Base-by-base conservation (phyloP, 2,888 invertebrate genomes). In the Pardosa pseudoannulata region DNA sequence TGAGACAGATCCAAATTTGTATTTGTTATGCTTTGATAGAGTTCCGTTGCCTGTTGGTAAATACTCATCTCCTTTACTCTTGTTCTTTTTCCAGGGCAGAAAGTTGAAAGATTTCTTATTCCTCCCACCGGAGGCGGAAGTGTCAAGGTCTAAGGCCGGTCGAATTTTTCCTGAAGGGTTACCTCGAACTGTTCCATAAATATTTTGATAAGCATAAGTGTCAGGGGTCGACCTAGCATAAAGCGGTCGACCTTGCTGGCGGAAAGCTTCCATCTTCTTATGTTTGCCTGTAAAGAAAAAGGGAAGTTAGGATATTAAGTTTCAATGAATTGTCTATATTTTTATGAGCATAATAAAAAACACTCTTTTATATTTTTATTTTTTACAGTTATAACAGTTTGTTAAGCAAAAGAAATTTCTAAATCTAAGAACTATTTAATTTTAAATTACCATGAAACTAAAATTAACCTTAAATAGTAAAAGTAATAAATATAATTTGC, bases 1-100 rank as follows among this genome's bases (percentile, higher is more conserved):
- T n/a, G 87, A 81, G 0, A 82, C 78, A 2, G 87, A 82, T 39
- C 82, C 87, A 28, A 87, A 87, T 56, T 81, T 81, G 27, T 78
- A 75, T 67, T 85, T 85, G 32, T 85, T 85, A 27, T 85, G 85
- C 68, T 73, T 79, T 9, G 85, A 50, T 27, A 85, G 68, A 13
- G 68, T 74, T 9, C 80, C 75, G 1, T 62, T 50, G n/a, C 67
- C 70, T 1, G 62, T 28, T n/a, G 78, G 29, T n/a, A 73, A 36
- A 9, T 39, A 31, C 13, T 78, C 78, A 23, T 76, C 78, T 23
- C 72, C 50, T 39, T 80, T 87, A 65, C 70, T 87, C 32, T 72
- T 87, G 64, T 72, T 87, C 62, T 87, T 87, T 16, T 72, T 87
- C 79, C 87, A 80, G 0, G 87, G 80, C n/a, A 87, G 36, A 23